Base-by-base conservation (phyloP, 2,113 vertebrate species). In the Parus major region DNA sequence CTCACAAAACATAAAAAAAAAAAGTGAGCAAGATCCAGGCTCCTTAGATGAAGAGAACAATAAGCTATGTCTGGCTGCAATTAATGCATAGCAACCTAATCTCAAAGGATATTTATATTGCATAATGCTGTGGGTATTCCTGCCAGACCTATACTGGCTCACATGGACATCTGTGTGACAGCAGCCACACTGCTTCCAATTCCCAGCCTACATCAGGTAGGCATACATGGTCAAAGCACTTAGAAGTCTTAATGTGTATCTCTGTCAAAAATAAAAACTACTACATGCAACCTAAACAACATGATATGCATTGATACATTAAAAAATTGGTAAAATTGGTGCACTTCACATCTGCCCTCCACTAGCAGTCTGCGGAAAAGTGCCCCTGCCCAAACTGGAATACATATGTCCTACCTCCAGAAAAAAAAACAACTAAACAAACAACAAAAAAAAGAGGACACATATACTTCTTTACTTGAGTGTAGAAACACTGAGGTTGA, bases 41-140 rank as follows among this genome's bases (percentile, higher is more conserved):
- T 82, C 44, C 53, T 87, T 7, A 85, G 22, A 56, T 39, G 39
- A 90, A 63, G 41, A 78, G 44, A 91, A 65, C 0, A 0, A 80
- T 39, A 27, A 92, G 50, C 44, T 88, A 29, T 49, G 64, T 71
- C 82, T 33, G 3, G 17, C 56, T 82, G 35, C 65, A 90, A 73
- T 64, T 81, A 88, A 86, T 29, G 64, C 2, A 1, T 1, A 80
- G 41, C 75, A 88, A 61, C 22, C 68, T 88, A 70, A 85, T 66
- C 68, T 90, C 76, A 70, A 68, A 88, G 22, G 41, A 84, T 47
- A 50, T 72, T 95, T 90, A 39, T 16, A n/a, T 10, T 90, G 72
- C 35, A 23, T 20, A 84, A 60, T 0, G 2, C 29, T 53, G 13
- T 39, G 39, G 27, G 29, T 44, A 73, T 56, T 82, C 44, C 33